Conservation (phyloP, 2,797 vertebrate species). For the Paedocypris micromegethes region DNA sequence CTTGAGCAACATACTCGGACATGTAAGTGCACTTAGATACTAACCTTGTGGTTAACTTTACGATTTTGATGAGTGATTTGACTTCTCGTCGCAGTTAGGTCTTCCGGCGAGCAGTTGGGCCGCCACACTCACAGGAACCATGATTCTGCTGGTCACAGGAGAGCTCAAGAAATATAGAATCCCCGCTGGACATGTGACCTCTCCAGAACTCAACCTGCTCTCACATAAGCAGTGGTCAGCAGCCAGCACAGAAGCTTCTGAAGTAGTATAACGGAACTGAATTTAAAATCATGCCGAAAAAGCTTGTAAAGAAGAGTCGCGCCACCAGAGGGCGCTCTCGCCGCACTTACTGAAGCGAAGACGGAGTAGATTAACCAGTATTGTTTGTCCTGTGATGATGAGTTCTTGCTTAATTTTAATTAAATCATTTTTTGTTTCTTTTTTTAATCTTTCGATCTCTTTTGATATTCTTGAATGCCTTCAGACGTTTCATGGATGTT, state of each 20-base stretch:
- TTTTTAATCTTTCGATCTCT: too few relatives aligned
- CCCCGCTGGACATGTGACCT: constrained; percentile 51
- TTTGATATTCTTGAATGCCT: too few relatives aligned
- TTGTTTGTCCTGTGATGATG: too few relatives aligned
- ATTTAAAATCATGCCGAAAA: too few relatives aligned
- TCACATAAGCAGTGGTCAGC: constrained; percentile 51
- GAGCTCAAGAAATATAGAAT: constrained; percentile 57
- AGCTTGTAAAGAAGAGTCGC: too few relatives aligned
- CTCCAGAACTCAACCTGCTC: constrained; percentile 59
- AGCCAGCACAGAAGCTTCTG: constrained; percentile 49
- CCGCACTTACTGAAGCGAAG: too few relatives aligned
- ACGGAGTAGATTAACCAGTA: too few relatives aligned
- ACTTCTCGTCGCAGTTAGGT: constrained; percentile 52
- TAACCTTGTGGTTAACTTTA: too few relatives aligned
- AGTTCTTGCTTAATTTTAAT: too few relatives aligned
- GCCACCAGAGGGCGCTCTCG: too few relatives aligned
- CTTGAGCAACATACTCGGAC: constrained; percentile 65
- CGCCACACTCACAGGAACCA: constrained; percentile 56
- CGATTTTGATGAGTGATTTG: neutral
- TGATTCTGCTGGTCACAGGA: constrained; percentile 63
- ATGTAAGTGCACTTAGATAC: constrained; percentile 52
- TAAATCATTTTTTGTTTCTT: too few relatives aligned
- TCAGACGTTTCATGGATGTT: too few relatives aligned
- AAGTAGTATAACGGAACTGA: constrained; percentile 36
- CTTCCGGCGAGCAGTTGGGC: constrained; percentile 71